Evolutionary conservation across 1,140 invertebrate genomes (phyloP).

Genomic region (Ditylenchus dipsaci): DNA sequence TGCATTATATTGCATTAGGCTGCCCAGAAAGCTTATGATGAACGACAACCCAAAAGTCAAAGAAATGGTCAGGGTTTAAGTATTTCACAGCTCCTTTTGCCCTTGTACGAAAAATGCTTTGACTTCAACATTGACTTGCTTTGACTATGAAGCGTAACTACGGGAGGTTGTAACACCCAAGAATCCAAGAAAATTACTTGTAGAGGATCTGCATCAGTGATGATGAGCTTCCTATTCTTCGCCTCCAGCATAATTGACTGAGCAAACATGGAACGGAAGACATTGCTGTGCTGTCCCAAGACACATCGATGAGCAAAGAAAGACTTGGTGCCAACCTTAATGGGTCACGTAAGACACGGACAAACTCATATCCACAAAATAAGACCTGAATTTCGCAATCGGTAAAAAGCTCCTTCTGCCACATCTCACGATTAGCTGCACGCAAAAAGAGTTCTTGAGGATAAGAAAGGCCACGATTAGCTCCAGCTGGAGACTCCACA

Average conservation of each 20-base stretch:
- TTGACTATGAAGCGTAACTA: too few relatives aligned
- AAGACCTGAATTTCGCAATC: constrained; percentile 41
- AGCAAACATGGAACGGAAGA: constrained; percentile 51
- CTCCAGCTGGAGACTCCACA: constrained; percentile 24
- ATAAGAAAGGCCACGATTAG: too few relatives aligned
- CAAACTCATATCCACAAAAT: not conserved
- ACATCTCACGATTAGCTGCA: constrained; percentile 42
- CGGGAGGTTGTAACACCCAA: too few relatives aligned
- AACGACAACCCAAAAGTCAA: too few relatives aligned
- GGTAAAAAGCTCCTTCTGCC: constrained; percentile 43
- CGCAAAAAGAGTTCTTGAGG: constrained; percentile 26
- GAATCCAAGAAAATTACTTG: not conserved
- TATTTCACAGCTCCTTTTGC: too few relatives aligned
- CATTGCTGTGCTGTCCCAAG: constrained; percentile 51
- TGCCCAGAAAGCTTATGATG: too few relatives aligned
- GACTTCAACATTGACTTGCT: too few relatives aligned
- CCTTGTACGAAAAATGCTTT: too few relatives aligned
- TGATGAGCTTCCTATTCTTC: constrained; percentile 23
- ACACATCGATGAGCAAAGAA: constrained; percentile 51
- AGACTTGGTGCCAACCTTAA: not conserved
- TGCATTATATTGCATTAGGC: too few relatives aligned
- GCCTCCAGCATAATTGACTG: constrained; percentile 50
- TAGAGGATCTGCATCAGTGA: not conserved
- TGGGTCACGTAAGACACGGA: not conserved
- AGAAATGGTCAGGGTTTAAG: too few relatives aligned